Conservation (phyloP, 2,888 invertebrate species). For the Dolomedes plantarius region DNA sequence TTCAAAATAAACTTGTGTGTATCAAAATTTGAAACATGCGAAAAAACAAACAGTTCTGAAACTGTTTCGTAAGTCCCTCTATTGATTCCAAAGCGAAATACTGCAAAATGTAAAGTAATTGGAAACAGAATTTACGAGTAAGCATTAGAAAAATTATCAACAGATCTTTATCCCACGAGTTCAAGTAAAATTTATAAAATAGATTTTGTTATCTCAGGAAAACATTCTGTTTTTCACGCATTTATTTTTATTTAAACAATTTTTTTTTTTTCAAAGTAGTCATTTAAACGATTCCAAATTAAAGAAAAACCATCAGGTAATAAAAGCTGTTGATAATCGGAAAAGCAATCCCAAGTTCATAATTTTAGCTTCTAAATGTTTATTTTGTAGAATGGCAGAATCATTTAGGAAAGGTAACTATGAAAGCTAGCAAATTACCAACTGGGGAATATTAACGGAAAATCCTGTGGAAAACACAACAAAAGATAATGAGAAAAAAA, state of each 20-base stretch:
- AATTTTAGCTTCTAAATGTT: not conserved
- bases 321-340: not conserved
- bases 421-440: not conserved
- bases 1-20: no score
- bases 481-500: not conserved
- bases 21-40: no score
- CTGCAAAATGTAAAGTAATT: no score
- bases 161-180: no score
- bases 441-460: not conserved
- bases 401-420: not conserved
- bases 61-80: no score
- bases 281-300: not conserved
- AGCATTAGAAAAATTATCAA: no score
- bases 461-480: not conserved
- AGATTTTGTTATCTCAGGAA: no score
- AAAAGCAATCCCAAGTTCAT: not conserved
- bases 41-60: no score
- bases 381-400: not conserved
- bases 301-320: not conserved
- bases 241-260: not conserved
- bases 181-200: no score
- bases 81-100: no score
- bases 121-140: no score
- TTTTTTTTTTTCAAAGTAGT: not conserved
- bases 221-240: not conserved